A percentile compares a stretch with the other conserved stretches of the same genome.
Evolutionary conservation across 2,888 invertebrate species (phyloP).

Genomic region (Ditylenchus weischeri): DNA sequence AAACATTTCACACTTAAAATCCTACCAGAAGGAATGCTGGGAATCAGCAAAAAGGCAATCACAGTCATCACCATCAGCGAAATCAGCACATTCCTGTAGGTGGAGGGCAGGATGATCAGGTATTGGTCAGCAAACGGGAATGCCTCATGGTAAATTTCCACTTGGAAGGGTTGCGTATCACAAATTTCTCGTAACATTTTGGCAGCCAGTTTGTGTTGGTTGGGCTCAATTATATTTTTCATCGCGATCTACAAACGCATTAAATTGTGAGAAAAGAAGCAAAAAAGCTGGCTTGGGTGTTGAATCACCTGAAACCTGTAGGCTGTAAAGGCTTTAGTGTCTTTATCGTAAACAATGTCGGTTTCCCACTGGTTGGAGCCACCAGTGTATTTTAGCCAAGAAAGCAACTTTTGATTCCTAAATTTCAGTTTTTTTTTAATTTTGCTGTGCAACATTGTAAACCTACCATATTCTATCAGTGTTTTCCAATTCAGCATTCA

Average conservation of each 20-base stretch:
- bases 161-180: constrained; percentile 47
- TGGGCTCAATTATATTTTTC: constrained; percentile 56
- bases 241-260: constrained; percentile 44
- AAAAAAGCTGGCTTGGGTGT: not conserved
- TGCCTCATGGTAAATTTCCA: constrained; percentile 47
- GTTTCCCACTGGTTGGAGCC: constrained; percentile 52
- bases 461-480: constrained; percentile 52
- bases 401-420: constrained; percentile 40
- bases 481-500: constrained; percentile 56
- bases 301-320: constrained; percentile 50
- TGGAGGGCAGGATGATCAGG: constrained; percentile 55
- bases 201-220: constrained; percentile 55
- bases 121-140: constrained; percentile 59
- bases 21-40: constrained; percentile 61
- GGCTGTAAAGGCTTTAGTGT: constrained; percentile 37
- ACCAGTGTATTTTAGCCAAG: constrained; percentile 57
- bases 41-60: constrained; percentile 86
- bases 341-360: constrained; percentile 49
- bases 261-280: constrained; percentile 12
- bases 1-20: not conserved
- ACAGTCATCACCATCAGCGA: constrained; percentile 78
- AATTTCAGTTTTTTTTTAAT: too few species aligned
- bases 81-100: constrained; percentile 70
- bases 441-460: not conserved
- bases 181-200: constrained; percentile 49